Evolutionary conservation across 2,797 vertebrate species (phyloP).

Genomic region (Squalus acanthias): DNA sequence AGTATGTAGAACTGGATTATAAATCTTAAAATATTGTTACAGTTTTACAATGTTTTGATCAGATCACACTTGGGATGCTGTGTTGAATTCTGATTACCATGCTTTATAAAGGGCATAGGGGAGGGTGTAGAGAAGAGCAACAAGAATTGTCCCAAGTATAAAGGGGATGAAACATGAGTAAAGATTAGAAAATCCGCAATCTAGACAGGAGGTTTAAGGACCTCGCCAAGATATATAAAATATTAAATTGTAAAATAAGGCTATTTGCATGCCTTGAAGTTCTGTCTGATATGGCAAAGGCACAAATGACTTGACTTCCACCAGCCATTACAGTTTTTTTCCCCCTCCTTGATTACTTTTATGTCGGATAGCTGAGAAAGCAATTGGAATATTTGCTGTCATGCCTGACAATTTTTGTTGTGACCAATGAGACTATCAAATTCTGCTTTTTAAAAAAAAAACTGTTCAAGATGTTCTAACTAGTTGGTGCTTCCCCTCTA

Average conservation of each 20-base stretch:
- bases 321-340: background rate
- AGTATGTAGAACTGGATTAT: background rate
- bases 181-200: background rate
- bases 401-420: background rate
- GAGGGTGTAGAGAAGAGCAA: background rate
- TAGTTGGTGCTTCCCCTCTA: background rate
- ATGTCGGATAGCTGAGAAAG: background rate
- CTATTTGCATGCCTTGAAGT: background rate
- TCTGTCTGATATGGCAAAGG: background rate
- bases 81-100: background rate
- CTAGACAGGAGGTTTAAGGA: background rate
- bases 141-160: background rate
- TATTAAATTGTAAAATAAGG: background rate
- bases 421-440: background rate
- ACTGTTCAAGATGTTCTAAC: background rate
- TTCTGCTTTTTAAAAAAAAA: background rate
- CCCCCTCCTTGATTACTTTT: background rate
- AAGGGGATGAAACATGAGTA: background rate
- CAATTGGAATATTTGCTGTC: background rate
- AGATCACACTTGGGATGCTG: background rate
- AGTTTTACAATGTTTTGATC: background rate
- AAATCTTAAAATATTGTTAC: background rate
- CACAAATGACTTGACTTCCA: background rate
- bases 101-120: background rate
- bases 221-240: background rate